phyloP scores from a whole-genome alignment of 2,797 vertebrate genomes.

The Myioborus miniatus region DNA sequence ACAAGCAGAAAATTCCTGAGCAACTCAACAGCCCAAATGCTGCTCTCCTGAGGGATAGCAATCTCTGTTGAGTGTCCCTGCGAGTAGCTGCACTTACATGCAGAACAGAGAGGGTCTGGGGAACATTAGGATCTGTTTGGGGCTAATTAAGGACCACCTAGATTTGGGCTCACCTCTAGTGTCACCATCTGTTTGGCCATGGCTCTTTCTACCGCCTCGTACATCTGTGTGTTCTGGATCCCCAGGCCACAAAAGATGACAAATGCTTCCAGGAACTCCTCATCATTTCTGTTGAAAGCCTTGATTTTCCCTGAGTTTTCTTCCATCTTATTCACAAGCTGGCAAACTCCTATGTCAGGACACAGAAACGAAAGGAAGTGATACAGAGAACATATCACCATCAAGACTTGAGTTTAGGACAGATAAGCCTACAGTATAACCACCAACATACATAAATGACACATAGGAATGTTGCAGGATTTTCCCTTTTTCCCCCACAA shows the following conservation, averaged over 20 bases:
- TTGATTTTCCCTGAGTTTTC: slow-evolving; percentile 85
- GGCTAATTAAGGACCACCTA: not conserved
- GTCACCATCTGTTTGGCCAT: slow-evolving; percentile 99
- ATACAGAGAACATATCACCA: not conserved
- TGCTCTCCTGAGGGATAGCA: not conserved
- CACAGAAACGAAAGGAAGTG: slow-evolving; percentile 7
- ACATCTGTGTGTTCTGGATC: slow-evolving; percentile 99
- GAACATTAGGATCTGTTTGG: not conserved
- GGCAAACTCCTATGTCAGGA: slow-evolving; percentile 86
- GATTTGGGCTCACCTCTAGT: slow-evolving; percentile 84
- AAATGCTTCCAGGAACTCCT: slow-evolving; percentile 97
- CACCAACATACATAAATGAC: not conserved
- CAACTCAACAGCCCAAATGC: not conserved
- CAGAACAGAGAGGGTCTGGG: not conserved
- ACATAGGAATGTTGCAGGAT: not conserved
- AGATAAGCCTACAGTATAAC: not conserved
- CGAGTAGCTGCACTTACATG: not conserved
- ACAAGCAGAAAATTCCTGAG: not conserved
- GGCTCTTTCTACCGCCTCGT: slow-evolving; percentile 92
- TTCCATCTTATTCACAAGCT: slow-evolving; percentile 94
- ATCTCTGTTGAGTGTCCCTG: not conserved
- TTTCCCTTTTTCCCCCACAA: accelerated
- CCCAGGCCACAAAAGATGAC: slow-evolving; percentile 97
- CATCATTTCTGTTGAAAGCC: slow-evolving; percentile 95
- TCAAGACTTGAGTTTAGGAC: not conserved